Conservation (phyloP, 1,140 invertebrate species). For the Lasioglossum albipes region DNA sequence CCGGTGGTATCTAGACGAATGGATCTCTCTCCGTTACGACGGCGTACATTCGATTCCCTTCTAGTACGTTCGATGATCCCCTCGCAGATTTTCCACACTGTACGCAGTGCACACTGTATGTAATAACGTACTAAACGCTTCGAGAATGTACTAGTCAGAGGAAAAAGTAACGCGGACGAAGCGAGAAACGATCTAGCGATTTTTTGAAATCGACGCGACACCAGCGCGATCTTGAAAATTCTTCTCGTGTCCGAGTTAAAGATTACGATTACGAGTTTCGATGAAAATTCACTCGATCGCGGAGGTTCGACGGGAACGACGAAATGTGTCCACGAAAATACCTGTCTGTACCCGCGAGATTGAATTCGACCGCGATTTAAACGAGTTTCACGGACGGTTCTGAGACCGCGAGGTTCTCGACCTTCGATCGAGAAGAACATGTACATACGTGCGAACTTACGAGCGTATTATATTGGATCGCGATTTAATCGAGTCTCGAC, state of each 20-base stretch:
- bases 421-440: not conserved
- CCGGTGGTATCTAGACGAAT: conserved; percentile 36
- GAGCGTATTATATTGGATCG: not conserved
- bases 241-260: too few species aligned
- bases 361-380: not conserved
- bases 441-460: not conserved
- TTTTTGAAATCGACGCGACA: too few species aligned
- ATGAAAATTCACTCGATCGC: too few species aligned
- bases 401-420: not conserved
- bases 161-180: not conserved
- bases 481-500: not conserved
- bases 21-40: conserved; percentile 5
- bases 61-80: conserved; percentile 33
- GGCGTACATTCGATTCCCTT: conserved; percentile 24
- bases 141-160: not conserved
- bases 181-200: too few species aligned
- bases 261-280: too few species aligned
- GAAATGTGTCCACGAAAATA: too few species aligned
- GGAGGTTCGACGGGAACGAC: too few species aligned
- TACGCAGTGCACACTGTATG: not conserved
- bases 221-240: too few species aligned
- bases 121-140: not conserved
- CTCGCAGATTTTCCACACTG: not conserved
- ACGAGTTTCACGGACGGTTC: not conserved
- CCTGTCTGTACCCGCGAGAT: not conserved